Conservation (phyloP, 2,888 invertebrate species). For the Lacanobia oleracea region DNA sequence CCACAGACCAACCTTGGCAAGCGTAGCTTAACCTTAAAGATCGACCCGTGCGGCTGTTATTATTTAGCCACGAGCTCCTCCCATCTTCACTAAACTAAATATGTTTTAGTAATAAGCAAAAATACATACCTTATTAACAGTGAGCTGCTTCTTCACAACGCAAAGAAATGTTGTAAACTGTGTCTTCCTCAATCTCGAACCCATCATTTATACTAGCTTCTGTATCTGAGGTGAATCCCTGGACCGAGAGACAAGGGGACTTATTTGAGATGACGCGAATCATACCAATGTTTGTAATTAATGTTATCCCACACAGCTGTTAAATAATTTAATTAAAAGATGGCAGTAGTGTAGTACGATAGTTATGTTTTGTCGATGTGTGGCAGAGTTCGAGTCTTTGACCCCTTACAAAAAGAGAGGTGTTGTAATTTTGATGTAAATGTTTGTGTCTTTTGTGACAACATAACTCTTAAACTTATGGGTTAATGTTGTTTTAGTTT, state of each 20-base stretch:
- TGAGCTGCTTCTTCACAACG: slow-evolving; percentile 13
- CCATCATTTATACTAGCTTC: slow-evolving; percentile 40
- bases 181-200: background rate
- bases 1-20: too few relatives aligned
- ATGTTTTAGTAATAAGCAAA: background rate
- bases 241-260: slow-evolving; percentile 20
- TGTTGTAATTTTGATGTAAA: too few relatives aligned
- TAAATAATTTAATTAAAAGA: slow-evolving; percentile 24
- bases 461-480: too few relatives aligned
- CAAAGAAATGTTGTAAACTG: slow-evolving; percentile 34
- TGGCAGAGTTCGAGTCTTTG: slow-evolving; percentile 3
- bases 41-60: too few relatives aligned
- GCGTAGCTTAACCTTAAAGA: too few relatives aligned
- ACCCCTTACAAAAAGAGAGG: too few relatives aligned
- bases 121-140: slow-evolving; percentile 25
- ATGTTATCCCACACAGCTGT: background rate
- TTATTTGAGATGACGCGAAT: slow-evolving; percentile 13
- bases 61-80: too few relatives aligned
- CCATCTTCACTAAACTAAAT: too few relatives aligned
- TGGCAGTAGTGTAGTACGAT: slow-evolving; percentile 7
- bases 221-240: slow-evolving; percentile 43
- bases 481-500: too few relatives aligned
- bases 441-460: too few relatives aligned
- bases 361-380: background rate
- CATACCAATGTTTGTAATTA: slow-evolving; percentile 30